phyloP scores from a whole-genome alignment of 2,113 vertebrate species.

The Cepphus grylle region DNA sequence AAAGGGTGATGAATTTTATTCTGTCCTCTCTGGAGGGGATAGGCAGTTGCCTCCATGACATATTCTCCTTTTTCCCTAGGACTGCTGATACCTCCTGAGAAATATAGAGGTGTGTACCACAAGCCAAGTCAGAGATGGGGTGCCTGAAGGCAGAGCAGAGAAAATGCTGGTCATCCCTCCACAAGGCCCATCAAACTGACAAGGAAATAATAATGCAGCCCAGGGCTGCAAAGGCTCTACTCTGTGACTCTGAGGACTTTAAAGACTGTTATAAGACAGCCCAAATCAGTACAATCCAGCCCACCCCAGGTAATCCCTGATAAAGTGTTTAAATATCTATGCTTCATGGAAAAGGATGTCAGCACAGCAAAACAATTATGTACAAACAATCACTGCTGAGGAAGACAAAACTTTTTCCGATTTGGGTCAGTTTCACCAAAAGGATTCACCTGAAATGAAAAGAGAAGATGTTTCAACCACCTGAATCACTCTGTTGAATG shows the following conservation, averaged over 20 bases:
- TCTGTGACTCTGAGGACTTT: background rate
- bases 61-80: background rate
- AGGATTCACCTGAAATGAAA: background rate
- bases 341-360: background rate
- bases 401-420: background rate
- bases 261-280: background rate
- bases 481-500: background rate
- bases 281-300: background rate
- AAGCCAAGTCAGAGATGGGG: background rate
- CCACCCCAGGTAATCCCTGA: background rate
- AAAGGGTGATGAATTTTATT: background rate
- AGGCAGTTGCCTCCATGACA: background rate
- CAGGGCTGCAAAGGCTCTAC: background rate
- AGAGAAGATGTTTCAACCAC: background rate
- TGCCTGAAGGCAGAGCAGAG: background rate
- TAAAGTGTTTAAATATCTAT: background rate
- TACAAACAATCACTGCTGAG: background rate
- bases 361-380: background rate
- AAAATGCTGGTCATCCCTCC: background rate
- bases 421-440: background rate
- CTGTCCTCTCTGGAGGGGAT: background rate
- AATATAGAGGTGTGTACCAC: background rate
- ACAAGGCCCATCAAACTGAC: background rate
- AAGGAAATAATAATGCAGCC: background rate
- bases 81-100: background rate